These are phyloP conservation scores for Callyntrura sp. DNA, from an alignment of 2,888 invertebrate genomes.

Conservation along the genomic window DNA sequence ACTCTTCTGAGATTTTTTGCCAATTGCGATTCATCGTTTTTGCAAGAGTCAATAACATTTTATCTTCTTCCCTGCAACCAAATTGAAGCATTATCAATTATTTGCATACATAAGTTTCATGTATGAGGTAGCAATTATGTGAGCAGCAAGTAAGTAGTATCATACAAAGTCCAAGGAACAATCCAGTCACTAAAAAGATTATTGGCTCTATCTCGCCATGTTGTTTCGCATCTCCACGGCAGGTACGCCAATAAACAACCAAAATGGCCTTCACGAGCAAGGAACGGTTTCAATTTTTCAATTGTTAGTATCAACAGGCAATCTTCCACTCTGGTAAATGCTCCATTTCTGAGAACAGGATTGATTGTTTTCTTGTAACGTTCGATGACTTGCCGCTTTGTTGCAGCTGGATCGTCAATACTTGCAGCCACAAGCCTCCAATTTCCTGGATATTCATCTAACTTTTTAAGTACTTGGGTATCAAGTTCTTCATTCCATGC, in stretches of 20 bases:
- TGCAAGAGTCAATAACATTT: slow-evolving; percentile 77
- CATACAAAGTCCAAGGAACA: slow-evolving; percentile 83
- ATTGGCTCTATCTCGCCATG: slow-evolving; percentile 83
- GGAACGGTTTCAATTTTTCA: slow-evolving; percentile 79
- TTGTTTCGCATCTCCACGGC: slow-evolving; percentile 83
- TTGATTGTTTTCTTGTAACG: slow-evolving; percentile 82
- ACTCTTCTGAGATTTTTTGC: slow-evolving; percentile 81
- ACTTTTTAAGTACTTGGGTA: slow-evolving; percentile 25
- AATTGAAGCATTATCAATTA: slow-evolving; percentile 5
- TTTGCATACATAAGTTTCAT: too few relatives aligned
- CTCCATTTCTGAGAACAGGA: slow-evolving; percentile 78
- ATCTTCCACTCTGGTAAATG: slow-evolving; percentile 82
- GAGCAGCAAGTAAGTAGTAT: too few relatives aligned
- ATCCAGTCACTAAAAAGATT: slow-evolving; percentile 82
- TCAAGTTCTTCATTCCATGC: slow-evolving; percentile 77
- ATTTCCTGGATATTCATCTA: slow-evolving; percentile 74
- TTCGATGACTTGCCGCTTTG: slow-evolving; percentile 79
- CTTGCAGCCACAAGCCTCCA: slow-evolving; percentile 79
- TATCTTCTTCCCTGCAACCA: slow-evolving; percentile 81
- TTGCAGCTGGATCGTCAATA: slow-evolving; percentile 71
- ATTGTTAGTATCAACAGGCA: slow-evolving; percentile 80
- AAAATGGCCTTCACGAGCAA: slow-evolving; percentile 81
- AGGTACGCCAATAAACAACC: slow-evolving; percentile 80
- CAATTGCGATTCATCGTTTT: slow-evolving; percentile 79
- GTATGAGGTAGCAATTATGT: too few relatives aligned